phyloP scores from a whole-genome alignment of 1,140 invertebrate species.

The Coboldia fuscipes region DNA sequence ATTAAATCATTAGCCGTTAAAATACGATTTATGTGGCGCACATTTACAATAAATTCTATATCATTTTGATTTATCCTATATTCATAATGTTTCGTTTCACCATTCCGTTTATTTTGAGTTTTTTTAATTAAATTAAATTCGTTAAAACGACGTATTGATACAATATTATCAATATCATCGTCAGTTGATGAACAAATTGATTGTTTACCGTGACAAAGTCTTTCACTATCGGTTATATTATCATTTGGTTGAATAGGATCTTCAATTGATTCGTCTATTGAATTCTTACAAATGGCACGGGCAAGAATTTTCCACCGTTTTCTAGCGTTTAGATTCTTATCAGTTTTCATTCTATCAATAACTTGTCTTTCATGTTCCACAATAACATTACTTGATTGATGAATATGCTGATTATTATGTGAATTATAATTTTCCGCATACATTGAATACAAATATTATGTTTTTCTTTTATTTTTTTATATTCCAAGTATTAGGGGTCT shows the following conservation, averaged over 20 bases:
- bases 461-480: too few relatives aligned
- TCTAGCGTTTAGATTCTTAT: too few relatives aligned
- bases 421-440: too few relatives aligned
- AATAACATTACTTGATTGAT: too few relatives aligned
- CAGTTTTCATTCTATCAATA: too few relatives aligned
- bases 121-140: constrained; percentile 18
- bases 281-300: constrained; percentile 31
- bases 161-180: constrained; percentile 5
- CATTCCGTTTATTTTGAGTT: constrained; percentile 17
- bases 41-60: constrained; percentile 24
- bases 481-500: too few relatives aligned
- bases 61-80: constrained; percentile 23
- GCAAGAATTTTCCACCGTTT: constrained; percentile 46
- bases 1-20: constrained; percentile 48
- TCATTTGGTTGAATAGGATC: too few relatives aligned
- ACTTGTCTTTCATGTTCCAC: too few relatives aligned
- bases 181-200: constrained; percentile 14
- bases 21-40: constrained; percentile 32
- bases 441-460: too few relatives aligned
- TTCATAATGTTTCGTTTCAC: constrained; percentile 14
- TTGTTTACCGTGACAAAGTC: constrained; percentile 10
- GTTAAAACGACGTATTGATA: constrained; percentile 18
- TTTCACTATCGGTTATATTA: too few relatives aligned
- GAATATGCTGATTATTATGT: too few relatives aligned
- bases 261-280: constrained; percentile 19